Percentiles rank a stretch among this genome's conserved stretches.
Evolutionary conservation across 2,113 vertebrate genomes (phyloP).

Genomic region (Campylorhamphus procurvoides): DNA sequence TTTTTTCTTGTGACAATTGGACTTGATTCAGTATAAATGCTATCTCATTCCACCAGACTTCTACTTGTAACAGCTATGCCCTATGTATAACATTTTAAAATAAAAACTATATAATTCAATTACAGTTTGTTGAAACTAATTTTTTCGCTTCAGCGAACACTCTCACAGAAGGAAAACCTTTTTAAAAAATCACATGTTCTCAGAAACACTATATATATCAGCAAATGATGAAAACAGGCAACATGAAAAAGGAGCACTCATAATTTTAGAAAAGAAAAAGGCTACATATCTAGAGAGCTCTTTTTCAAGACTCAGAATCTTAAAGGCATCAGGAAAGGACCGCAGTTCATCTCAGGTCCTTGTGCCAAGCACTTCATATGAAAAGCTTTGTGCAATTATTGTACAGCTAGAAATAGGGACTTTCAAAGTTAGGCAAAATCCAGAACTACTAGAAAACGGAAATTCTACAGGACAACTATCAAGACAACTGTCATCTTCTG

Average conservation of each 20-base stretch:
- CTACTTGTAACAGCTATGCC: background rate
- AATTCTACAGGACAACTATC: background rate
- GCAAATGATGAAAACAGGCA: background rate
- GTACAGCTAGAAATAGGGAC: background rate
- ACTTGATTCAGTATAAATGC: conserved; percentile 27
- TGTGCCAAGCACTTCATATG: background rate
- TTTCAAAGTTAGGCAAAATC: background rate
- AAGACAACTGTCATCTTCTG: background rate
- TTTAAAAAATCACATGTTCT: background rate
- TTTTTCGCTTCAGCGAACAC: background rate
- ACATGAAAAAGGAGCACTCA: background rate
- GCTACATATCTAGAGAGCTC: background rate
- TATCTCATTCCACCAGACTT: background rate
- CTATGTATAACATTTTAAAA: conserved; percentile 23
- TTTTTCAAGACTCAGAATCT: background rate
- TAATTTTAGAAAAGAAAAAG: background rate
- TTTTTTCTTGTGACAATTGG: background rate
- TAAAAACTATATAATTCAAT: background rate
- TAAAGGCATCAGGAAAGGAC: background rate
- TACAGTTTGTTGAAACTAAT: background rate
- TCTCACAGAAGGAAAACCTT: background rate
- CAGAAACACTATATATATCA: background rate
- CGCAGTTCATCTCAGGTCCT: background rate
- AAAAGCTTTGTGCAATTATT: background rate
- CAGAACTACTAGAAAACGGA: background rate